A percentile compares a stretch with the other conserved stretches of the same genome.
Evolutionary conservation across 2,797 vertebrate genomes (phyloP).

Genomic region (Cichlasoma orientale): DNA sequence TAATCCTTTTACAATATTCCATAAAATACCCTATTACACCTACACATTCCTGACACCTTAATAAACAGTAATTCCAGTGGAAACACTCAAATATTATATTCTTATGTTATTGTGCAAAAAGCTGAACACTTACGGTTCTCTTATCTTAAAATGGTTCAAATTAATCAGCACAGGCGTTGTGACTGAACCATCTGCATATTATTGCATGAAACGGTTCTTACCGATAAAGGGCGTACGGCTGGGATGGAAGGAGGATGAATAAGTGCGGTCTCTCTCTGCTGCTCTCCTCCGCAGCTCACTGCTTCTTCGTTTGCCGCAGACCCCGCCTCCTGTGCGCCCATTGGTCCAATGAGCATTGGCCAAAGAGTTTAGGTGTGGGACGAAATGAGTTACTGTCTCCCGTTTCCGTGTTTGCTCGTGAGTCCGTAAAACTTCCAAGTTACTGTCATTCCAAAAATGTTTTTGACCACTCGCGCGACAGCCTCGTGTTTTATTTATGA

Average conservation of each 20-base stretch:
- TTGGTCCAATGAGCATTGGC: constrained; percentile 47
- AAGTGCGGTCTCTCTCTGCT: constrained; percentile 50
- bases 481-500: background rate
- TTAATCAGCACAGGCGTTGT: background rate
- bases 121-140: background rate
- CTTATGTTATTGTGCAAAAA: background rate
- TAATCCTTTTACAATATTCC: background rate
- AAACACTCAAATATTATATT: constrained; percentile 10
- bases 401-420: constrained; percentile 16
- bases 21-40: constrained; percentile 4
- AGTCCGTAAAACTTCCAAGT: background rate
- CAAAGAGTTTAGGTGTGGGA: constrained; percentile 36
- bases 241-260: constrained; percentile 30
- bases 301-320: constrained; percentile 59
- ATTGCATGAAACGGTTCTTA: constrained; percentile 56
- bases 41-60: constrained; percentile 24
- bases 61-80: background rate
- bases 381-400: rapidly evolving
- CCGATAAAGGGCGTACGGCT: constrained; percentile 52
- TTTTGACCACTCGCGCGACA: background rate
- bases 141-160: background rate
- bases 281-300: constrained; percentile 66
- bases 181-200: background rate
- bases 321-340: constrained; percentile 61
- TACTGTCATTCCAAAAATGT: background rate